Evolutionary conservation across 2,113 vertebrate species (phyloP).

Genomic region (Otocyon megalotis): DNA sequence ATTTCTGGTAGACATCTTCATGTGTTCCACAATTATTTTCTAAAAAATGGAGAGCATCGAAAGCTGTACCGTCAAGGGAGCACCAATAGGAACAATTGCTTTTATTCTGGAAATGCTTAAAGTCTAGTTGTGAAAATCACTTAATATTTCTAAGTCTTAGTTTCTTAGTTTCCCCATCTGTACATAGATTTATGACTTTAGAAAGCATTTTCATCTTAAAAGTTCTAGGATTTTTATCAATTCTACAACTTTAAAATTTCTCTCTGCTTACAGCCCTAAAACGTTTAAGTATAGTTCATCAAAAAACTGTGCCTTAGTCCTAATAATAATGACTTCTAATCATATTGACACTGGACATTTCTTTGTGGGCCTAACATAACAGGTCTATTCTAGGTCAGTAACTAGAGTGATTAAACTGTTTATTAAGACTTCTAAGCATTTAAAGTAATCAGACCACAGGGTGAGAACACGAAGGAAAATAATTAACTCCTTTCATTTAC

Average conservation of each 20-base stretch:
- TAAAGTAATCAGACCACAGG: slow-evolving; percentile 54
- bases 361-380: slow-evolving; percentile 27
- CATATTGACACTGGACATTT: slow-evolving; percentile 16
- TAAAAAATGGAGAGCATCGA: slow-evolving; percentile 22
- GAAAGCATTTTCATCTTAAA: slow-evolving; percentile 43
- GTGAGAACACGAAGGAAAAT: slow-evolving; percentile 44
- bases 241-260: background rate
- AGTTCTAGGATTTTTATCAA: slow-evolving; percentile 25
- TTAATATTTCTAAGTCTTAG: slow-evolving; percentile 1
- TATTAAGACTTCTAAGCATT: slow-evolving; percentile 54
- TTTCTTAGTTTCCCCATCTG: slow-evolving; percentile 52
- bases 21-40: background rate
- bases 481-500: slow-evolving; percentile 65
- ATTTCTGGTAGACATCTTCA: background rate
- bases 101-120: background rate
- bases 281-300: background rate
- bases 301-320: background rate
- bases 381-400: slow-evolving; percentile 31
- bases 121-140: slow-evolving; percentile 41
- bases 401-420: slow-evolving; percentile 53
- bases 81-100: background rate
- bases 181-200: background rate
- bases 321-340: background rate
- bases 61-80: background rate
- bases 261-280: background rate